Evolutionary conservation across 2,888 invertebrate species (phyloP), one percentile per base, ranked within the genome.

Genomic region (Epirrhoe tristata): DNA sequence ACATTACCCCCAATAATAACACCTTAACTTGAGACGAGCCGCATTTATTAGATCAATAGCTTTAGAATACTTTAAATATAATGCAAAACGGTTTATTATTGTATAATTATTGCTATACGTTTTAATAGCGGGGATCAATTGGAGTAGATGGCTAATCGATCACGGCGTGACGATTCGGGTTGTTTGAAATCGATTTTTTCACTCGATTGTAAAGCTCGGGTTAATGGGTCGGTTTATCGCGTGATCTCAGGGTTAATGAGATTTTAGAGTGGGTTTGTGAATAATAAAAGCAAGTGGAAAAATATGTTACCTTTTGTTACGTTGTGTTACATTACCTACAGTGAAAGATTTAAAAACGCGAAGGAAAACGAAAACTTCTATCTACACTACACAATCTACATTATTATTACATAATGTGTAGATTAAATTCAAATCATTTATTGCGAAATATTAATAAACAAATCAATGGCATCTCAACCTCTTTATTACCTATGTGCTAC

Each of bases 11-110:
- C 78, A 76, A 80, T 88, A 86, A 87, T 84, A 85, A 87, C 87
- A 82, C 82, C 77, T 82, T 73, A 75, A 84, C 75, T 73, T 81
- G 72, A 82, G 78, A 79, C 77, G 81, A 64, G 76, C 83, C 83
- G 83, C 82, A 79, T 89, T 90, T 91, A 90, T 91, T 90, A 86
- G 88, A 87, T 87, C 88, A 87, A 89, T 88, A 89, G 84, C 84
- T 84, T 83, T 69, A 65, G 63, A 69, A 58, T 85, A 85, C 84
- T 84, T 83, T 70, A 66, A 66, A 69, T 60, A 85, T 89, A 87
- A 88, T 89, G 87, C 87, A 85, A 88, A 89, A 83, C 86, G 84
- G 80, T 88, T 89, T 87, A 87, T 85, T 88, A 88, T 85, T 81
- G 81, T 80, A 83, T 88, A 86, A 87, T 89, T 86, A 87, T 88